Evolutionary conservation across 2,888 invertebrate species (phyloP), one percentile per base, ranked within the genome.

Genomic region (Drosophila merina): DNA sequence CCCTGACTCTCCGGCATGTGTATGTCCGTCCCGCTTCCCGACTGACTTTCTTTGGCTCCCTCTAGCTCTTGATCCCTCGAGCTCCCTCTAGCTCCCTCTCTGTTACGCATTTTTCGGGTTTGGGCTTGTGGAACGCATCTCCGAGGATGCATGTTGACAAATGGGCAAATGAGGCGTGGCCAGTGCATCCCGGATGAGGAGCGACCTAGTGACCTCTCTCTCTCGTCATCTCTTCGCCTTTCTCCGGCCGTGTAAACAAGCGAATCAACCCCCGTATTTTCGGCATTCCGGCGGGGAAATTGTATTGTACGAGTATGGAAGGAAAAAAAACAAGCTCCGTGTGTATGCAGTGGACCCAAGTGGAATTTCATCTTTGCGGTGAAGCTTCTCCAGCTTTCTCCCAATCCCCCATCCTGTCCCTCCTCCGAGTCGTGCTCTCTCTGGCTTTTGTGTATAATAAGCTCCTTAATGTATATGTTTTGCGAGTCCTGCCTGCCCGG

Each of bases 51-150:
- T 26, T 26, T 7, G 42, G 45, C 45, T 30, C 45, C n/a, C n/a
- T 8, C 47, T 33, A 12, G 20, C 20, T 20, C 2, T 20, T 20
- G 28, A 28, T 30, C 47, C 12, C 12, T 8, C 47, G 30, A 12
- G 45, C 45, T 30, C 36, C 12, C 12, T 8, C 47, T 36, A 12
- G 40, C 57, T 28, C 49, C 28, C 33, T 42, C 14, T 49, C 33
- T 26, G 6, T 42, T 26, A 9, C 49, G 36, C 4, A 14, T 30
- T 42, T 38, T 55, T 38, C 14, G 42, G 57, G 40, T 40, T 26
- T 6, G 12, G 28, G 26, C 26, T 67, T 86, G 84, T 83, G 82
- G 86, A 83, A 77, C 86, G 86, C 70, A 79, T 82, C 85, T 76
- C 62, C n/a, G 30, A 82, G 77, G 77, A 68, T 82, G 81, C 85